Conservation (phyloP, 2,797 vertebrate species). For the Oceanodroma leucorhoa region DNA sequence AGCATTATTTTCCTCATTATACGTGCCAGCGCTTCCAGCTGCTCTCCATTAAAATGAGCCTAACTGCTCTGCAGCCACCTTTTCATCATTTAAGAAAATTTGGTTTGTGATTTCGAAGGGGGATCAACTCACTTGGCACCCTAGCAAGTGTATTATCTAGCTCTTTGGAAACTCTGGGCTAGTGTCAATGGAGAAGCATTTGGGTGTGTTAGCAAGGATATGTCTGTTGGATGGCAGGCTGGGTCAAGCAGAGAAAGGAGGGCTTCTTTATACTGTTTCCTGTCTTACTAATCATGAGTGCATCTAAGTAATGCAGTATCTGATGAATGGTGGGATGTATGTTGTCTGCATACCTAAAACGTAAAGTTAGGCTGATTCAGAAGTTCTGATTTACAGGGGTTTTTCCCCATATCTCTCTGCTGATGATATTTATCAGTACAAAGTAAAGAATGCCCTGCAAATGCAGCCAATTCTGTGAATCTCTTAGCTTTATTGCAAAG, state of each 20-base stretch:
- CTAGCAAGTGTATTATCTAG: not conserved
- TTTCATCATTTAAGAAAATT: not conserved
- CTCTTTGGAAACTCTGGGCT: not conserved
- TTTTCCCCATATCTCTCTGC: not conserved
- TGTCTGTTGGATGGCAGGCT: not conserved
- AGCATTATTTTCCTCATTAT: not conserved
- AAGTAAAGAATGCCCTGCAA: not conserved
- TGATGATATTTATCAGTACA: not conserved
- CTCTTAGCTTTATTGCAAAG: not conserved
- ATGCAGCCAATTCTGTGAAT: not conserved
- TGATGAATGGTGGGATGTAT: not conserved
- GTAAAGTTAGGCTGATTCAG: not conserved
- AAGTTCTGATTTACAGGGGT: not conserved
- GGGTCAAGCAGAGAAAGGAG: not conserved
- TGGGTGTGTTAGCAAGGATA: not conserved
- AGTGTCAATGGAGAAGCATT: not conserved
- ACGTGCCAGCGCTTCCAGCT: slow-evolving; percentile 7
- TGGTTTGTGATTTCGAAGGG: not conserved
- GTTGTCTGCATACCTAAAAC: not conserved
- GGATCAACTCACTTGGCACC: not conserved
- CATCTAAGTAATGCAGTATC: not conserved
- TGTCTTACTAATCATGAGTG: not conserved
- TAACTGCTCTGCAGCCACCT: not conserved
- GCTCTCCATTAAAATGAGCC: not conserved
- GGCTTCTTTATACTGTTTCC: not conserved